Evolutionary conservation across 2,113 vertebrate species (phyloP).

Genomic region (Ictalurus punctatus): DNA sequence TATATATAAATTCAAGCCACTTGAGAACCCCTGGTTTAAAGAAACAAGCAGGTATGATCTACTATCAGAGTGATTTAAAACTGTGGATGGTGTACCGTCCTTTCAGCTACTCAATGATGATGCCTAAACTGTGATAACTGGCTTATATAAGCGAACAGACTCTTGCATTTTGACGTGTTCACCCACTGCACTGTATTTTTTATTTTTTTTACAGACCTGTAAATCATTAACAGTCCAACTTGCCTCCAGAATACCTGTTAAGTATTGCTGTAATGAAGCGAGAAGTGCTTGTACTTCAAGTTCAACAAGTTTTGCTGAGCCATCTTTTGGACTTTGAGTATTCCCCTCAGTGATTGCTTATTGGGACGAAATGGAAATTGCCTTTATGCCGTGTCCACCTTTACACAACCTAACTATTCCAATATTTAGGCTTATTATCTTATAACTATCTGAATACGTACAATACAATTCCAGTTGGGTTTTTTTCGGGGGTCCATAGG

Average conservation of each 20-base stretch:
- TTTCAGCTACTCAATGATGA: too few species aligned
- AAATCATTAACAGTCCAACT: neutral
- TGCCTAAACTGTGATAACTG: too few species aligned
- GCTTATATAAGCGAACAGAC: too few species aligned
- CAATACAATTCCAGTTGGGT: neutral
- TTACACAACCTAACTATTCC: too few species aligned
- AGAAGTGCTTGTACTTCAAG: neutral
- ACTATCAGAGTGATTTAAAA: too few species aligned
- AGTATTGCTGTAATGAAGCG: neutral
- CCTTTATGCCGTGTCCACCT: neutral
- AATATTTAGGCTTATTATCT: neutral
- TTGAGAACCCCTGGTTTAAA: too few species aligned
- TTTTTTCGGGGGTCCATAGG: neutral
- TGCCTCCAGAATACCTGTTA: neutral
- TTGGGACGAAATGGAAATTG: neutral
- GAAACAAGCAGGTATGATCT: too few species aligned
- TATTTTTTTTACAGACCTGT: neutral
- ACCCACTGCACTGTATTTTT: too few species aligned
- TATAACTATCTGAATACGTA: neutral
- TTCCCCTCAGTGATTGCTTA: neutral
- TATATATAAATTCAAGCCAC: too few species aligned
- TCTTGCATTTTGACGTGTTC: too few species aligned
- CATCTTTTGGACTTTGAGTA: neutral
- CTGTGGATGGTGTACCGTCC: too few species aligned
- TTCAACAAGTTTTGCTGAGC: neutral